These are phyloP conservation scores for Phrynocephalus forsythii DNA, from an alignment of 2,797 vertebrate species.

Conservation along the genomic window DNA sequence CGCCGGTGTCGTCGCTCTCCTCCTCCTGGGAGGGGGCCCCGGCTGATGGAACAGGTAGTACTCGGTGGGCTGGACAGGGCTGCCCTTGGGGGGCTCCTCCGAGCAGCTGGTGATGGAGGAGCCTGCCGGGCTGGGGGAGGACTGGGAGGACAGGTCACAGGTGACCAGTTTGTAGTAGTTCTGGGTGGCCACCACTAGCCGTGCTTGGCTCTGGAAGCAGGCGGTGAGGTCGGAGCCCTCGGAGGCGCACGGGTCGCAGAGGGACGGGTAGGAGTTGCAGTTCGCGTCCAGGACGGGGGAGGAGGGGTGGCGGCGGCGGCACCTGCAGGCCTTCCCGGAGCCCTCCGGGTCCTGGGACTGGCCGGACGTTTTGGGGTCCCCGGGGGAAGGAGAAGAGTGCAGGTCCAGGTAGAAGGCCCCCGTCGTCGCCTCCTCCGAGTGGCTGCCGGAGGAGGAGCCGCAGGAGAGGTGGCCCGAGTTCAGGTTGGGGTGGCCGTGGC, in stretches of 20 bases:
- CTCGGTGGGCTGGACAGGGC: slow-evolving; percentile 90
- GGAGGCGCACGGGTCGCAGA: slow-evolving; percentile 77
- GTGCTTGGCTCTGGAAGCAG: slow-evolving; percentile 93
- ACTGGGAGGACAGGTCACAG: slow-evolving; percentile 95
- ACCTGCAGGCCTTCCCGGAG: slow-evolving; percentile 71
- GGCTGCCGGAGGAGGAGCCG: slow-evolving; percentile 84
- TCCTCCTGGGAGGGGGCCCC: slow-evolving; percentile 76
- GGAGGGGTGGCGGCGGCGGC: slow-evolving; percentile 75
- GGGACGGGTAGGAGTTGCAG: slow-evolving; percentile 91
- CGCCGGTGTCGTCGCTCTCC: slow-evolving; percentile 58
- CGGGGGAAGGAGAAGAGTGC: slow-evolving; percentile 91
- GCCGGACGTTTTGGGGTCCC: slow-evolving; percentile 83
- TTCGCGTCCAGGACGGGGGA: slow-evolving; percentile 92
- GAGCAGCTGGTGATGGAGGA: slow-evolving; percentile 95
- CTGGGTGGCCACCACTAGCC: slow-evolving; percentile 94
- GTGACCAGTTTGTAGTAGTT: slow-evolving; percentile 99
- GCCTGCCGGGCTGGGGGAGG: slow-evolving; percentile 91
- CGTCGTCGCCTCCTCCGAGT: slow-evolving; percentile 67
- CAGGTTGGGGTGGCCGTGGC: slow-evolving; percentile 81
- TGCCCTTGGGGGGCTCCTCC: slow-evolving; percentile 89
- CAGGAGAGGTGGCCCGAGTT: slow-evolving; percentile 83
- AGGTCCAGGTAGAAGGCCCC: slow-evolving; percentile 96
- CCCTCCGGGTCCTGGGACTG: slow-evolving; percentile 78
- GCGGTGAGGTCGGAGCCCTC: slow-evolving; percentile 86
- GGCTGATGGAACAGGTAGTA: slow-evolving; percentile 91